phyloP scores from a whole-genome alignment of 2,888 invertebrate genomes.

The Agriopis leucophaearia region DNA sequence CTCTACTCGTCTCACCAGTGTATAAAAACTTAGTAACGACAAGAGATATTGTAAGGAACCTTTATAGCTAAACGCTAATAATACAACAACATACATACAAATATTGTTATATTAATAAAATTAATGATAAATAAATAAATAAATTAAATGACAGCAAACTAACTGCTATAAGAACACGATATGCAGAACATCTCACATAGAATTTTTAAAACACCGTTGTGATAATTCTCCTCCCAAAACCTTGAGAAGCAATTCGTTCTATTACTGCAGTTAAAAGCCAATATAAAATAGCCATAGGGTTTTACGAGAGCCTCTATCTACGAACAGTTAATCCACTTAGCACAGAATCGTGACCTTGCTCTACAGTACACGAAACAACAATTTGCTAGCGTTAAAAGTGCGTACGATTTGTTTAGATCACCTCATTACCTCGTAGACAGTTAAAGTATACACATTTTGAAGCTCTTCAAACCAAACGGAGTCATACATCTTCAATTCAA shows the following conservation, averaged over 20 bases:
- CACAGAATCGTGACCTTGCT: constrained; percentile 60
- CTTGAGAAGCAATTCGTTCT: constrained; percentile 14
- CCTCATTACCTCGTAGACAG: constrained; percentile 35
- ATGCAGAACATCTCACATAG: too few relatives aligned
- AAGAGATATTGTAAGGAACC: too few relatives aligned
- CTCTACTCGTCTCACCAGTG: too few relatives aligned
- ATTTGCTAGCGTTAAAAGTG: constrained; percentile 60
- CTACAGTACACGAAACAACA: constrained; percentile 51
- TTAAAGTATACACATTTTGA: constrained; percentile 29
- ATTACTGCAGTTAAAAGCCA: constrained; percentile 21
- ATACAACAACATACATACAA: too few relatives aligned
- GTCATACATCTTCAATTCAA: constrained; percentile 17
- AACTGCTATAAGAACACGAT: too few relatives aligned
- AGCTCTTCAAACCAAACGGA: constrained; percentile 13
- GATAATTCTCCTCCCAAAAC: not conserved
- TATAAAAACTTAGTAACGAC: too few relatives aligned
- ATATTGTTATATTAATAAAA: too few relatives aligned
- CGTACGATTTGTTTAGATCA: constrained; percentile 58
- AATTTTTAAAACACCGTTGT: not conserved
- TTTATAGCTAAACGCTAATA: too few relatives aligned
- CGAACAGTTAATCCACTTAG: constrained; percentile 41
- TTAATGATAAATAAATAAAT: too few relatives aligned
- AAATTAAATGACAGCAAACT: too few relatives aligned
- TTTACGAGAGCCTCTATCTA: constrained; percentile 31
- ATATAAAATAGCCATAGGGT: constrained; percentile 21